These are phyloP conservation scores for Carassius gibelio DNA, from an alignment of 2,113 vertebrate species.

Conservation along the genomic window DNA sequence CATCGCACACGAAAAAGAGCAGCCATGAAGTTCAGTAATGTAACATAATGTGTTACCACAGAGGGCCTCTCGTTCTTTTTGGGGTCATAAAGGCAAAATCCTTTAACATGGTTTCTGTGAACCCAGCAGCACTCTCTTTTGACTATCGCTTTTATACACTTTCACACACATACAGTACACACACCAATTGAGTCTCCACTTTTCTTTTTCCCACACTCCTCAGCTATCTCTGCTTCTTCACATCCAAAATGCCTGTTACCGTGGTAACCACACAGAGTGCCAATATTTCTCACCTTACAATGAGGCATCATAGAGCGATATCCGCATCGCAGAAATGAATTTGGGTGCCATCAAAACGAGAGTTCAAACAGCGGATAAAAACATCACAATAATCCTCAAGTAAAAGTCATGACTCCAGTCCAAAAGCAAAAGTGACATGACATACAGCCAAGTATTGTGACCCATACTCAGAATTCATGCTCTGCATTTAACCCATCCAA, in stretches of 20 bases:
- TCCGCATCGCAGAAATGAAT: slow-evolving; percentile 7
- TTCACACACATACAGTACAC: not conserved
- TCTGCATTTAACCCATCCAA: no score
- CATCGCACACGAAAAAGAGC: slow-evolving; percentile 11
- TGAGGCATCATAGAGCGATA: slow-evolving; percentile 41
- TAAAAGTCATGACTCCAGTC: not conserved
- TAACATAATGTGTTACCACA: not conserved
- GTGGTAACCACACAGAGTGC: slow-evolving; percentile 48
- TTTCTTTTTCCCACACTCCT: slow-evolving; percentile 17
- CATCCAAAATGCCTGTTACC: slow-evolving; percentile 49
- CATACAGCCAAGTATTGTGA: no score
- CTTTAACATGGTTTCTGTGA: slow-evolving; percentile 9
- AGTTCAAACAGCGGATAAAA: not conserved
- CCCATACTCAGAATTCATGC: no score
- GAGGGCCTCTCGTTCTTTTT: not conserved
- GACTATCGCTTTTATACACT: not conserved
- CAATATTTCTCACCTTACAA: slow-evolving; percentile 45
- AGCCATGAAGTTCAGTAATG: not conserved
- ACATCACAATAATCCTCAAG: not conserved
- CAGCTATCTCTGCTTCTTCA: slow-evolving; percentile 36
- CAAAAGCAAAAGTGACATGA: not conserved
- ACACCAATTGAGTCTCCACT: not conserved
- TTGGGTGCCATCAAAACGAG: not conserved
- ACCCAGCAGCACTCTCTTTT: not conserved
- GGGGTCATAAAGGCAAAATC: not conserved